Evolutionary conservation across 2,113 vertebrate genomes (phyloP), one percentile per base, ranked within the genome.

Genomic region (Seriola aureovittata): DNA sequence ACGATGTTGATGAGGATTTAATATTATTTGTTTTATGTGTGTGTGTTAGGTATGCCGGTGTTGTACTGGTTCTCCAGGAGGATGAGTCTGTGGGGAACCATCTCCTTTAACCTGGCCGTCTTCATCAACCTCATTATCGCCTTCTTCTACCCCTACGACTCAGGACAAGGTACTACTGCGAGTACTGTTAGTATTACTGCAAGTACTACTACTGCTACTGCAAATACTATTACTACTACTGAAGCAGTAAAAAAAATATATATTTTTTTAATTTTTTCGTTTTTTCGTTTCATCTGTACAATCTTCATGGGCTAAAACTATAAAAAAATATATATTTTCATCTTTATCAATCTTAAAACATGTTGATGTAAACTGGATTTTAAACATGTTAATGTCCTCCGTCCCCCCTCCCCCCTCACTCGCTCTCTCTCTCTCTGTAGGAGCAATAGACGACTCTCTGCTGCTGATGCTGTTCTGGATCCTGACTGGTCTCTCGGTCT

Each of bases 91-190:
- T 99, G 98, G 98, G 98, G 98, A 71, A 97, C 96, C 80, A 97
- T 99, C 89, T 99, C 98, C 89, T 99, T 99, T 93, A 99, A 99
- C 88, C 95, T 99, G 78, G 98, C 98, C 0, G 97, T 99, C 84
- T 99, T 99, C 87, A 96, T 99, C 95, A 99, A 99, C 93, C 96
- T 99, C 90, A 98, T 99, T 93, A 99, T 99, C 3, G 98, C 98
- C 85, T 97, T 99, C 91, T 99, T 99, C 94, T 99, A 98, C 92
- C 98, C 98, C 1, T 98, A 98, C 0, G 93, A 96, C 90, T 96
- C 96, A 0, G 96, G 92, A 60, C 91, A 93, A 93, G 97, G 16
- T 99, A 84, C 34, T 14, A 3, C 42, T 50, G 4, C 4, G 1
- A n/a, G 2, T 50, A 40, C 36, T 74, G 4, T 4, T 44, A 34